Conservation (phyloP, 2,797 vertebrate species). For the Hydrophis major region DNA sequence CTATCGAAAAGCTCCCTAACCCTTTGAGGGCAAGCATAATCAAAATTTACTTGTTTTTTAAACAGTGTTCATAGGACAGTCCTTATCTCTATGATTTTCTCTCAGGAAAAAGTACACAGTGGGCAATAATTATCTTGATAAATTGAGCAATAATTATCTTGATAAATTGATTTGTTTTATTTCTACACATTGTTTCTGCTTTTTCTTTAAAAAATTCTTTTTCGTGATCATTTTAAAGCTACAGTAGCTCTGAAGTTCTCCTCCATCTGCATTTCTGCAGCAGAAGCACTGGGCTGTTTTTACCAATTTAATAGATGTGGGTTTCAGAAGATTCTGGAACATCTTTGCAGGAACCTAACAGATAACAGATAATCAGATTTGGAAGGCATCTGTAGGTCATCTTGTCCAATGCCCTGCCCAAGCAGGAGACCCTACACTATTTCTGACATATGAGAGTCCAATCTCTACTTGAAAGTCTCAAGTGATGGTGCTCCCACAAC, state of each 20-base stretch:
- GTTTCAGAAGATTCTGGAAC: background rate
- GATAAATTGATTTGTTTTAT: background rate
- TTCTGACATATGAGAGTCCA: no score
- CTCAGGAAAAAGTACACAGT: background rate
- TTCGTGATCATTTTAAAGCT: background rate
- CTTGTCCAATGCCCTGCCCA: no score
- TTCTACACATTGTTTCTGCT: background rate
- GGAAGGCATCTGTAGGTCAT: no score
- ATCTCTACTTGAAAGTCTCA: no score
- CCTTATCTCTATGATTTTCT: background rate
- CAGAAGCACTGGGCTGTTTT: background rate
- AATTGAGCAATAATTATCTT: background rate
- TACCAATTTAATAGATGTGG: background rate
- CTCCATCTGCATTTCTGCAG: background rate
- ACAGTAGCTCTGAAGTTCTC: background rate
- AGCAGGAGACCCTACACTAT: no score
- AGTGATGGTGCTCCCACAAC: no score
- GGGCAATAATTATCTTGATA: background rate
- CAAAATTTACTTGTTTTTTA: background rate
- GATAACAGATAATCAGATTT: no score
- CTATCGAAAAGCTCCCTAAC: background rate
- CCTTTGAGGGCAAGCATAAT: background rate
- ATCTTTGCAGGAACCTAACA: background rate
- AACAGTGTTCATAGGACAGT: background rate
- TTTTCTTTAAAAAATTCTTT: background rate